Conservation (phyloP, 2,113 vertebrate species). For the Eptesicus fuscus region DNA sequence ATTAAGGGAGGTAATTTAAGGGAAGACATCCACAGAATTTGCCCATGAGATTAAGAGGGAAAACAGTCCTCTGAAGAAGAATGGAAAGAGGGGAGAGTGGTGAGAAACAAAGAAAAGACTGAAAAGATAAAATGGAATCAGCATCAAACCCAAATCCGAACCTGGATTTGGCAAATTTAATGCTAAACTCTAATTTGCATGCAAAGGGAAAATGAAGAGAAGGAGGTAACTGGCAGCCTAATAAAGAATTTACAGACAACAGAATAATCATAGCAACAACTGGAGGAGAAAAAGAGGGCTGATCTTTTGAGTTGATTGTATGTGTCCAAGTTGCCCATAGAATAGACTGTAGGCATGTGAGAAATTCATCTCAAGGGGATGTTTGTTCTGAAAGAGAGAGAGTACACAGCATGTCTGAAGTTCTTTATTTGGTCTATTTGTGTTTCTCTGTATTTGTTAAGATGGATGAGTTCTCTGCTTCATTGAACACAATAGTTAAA, state of each 20-base stretch:
- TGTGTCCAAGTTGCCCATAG: neutral
- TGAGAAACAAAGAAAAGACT: neutral
- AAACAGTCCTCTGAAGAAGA: neutral
- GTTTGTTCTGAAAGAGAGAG: neutral
- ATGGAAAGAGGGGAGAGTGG: neutral
- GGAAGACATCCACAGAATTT: neutral
- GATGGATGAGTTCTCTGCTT: slow-evolving; percentile 50
- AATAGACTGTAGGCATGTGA: neutral
- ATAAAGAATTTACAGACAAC: neutral
- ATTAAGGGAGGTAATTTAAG: neutral
- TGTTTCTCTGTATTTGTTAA: slow-evolving; percentile 44
- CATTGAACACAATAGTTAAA: neutral
- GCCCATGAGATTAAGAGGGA: neutral
- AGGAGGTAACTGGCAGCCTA: neutral
- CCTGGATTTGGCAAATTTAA: neutral
- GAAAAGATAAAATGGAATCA: neutral
- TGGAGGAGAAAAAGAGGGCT: neutral
- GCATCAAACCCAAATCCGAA: neutral
- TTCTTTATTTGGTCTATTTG: neutral
- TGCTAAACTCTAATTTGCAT: neutral
- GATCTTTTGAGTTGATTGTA: neutral
- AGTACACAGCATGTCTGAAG: neutral
- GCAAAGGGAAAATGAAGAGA: neutral
- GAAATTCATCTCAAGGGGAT: neutral
- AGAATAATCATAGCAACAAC: neutral